phyloP scores from a whole-genome alignment of 2,888 invertebrate genomes.

The Micoletzkya japonica region DNA sequence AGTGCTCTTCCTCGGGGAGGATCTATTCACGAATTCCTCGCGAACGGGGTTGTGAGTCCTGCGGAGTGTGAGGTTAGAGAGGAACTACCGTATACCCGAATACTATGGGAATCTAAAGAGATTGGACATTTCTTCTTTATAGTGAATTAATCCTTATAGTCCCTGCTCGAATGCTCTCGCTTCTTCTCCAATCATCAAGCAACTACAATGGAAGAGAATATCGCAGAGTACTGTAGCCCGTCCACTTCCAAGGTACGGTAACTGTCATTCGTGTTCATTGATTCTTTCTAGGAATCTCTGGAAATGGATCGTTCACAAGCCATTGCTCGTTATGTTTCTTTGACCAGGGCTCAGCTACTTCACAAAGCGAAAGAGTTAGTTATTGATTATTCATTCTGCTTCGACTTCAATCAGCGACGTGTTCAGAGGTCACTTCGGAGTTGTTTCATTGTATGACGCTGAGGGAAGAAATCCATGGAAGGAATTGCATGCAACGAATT shows the following conservation, averaged over 20 bases:
- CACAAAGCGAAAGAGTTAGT: conserved; percentile 10
- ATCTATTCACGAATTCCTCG: not conserved
- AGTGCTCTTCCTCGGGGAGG: too few species aligned
- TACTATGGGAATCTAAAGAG: not conserved
- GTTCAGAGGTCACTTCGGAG: not conserved
- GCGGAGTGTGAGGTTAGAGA: not conserved
- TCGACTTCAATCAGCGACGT: too few species aligned
- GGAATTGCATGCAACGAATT: conserved; percentile 8
- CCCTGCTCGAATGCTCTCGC: not conserved
- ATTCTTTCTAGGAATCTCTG: not conserved
- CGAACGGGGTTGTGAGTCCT: too few species aligned
- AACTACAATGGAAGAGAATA: conserved; percentile 18
- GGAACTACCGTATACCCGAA: not conserved
- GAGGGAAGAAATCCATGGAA: conserved; percentile 18
- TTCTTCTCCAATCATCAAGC: conserved; percentile 23
- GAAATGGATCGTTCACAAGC: not conserved
- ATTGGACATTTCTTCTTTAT: not conserved
- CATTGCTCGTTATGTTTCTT: not conserved
- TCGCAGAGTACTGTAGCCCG: not conserved
- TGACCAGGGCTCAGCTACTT: not conserved
- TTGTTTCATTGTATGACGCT: not conserved
- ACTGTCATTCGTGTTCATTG: too few species aligned
- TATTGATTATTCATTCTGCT: too few species aligned
- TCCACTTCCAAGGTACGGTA: not conserved
- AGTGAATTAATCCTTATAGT: conserved; percentile 1